phyloP scores from a whole-genome alignment of 2,888 invertebrate species.

The Seira sanloemensis region DNA sequence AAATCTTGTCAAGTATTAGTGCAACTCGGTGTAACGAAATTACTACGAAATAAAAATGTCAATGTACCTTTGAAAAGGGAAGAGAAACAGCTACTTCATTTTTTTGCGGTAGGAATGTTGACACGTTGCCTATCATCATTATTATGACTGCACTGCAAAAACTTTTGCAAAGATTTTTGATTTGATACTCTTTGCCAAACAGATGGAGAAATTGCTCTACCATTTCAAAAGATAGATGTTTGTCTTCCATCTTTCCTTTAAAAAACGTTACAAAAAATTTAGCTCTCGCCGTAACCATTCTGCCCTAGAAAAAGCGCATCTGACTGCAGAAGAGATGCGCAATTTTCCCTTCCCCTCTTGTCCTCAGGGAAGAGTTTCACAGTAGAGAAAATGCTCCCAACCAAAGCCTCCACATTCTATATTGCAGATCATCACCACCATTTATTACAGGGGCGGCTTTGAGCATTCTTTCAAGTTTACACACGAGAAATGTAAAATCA shows the following conservation, averaged over 20 bases:
- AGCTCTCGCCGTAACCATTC: slow-evolving; percentile 23
- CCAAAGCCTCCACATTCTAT: too few relatives aligned
- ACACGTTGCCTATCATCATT: slow-evolving; percentile 6
- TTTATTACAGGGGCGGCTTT: slow-evolving; percentile 10
- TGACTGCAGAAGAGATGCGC: neutral
- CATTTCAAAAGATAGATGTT: slow-evolving; percentile 29
- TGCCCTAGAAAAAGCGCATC: slow-evolving; percentile 17
- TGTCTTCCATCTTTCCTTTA: neutral
- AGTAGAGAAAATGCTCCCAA: neutral
- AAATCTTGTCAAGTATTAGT: slow-evolving; percentile 20
- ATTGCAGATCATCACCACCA: slow-evolving; percentile 13
- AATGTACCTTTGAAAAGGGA: slow-evolving; percentile 43
- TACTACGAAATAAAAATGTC: slow-evolving; percentile 52
- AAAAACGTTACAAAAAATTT: slow-evolving; percentile 23
- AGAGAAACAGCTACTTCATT: slow-evolving; percentile 29
- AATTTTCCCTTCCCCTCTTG: neutral
- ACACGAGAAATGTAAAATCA: neutral
- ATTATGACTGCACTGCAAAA: neutral
- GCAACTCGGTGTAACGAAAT: slow-evolving; percentile 36
- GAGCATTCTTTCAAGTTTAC: neutral
- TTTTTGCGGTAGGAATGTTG: slow-evolving; percentile 35
- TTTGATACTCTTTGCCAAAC: neutral
- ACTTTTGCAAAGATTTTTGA: too few relatives aligned
- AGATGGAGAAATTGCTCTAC: slow-evolving; percentile 27
- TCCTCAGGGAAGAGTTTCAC: neutral